Base-by-base conservation (phyloP, 2,113 vertebrate species). In the Notarius quadriscutis region DNA sequence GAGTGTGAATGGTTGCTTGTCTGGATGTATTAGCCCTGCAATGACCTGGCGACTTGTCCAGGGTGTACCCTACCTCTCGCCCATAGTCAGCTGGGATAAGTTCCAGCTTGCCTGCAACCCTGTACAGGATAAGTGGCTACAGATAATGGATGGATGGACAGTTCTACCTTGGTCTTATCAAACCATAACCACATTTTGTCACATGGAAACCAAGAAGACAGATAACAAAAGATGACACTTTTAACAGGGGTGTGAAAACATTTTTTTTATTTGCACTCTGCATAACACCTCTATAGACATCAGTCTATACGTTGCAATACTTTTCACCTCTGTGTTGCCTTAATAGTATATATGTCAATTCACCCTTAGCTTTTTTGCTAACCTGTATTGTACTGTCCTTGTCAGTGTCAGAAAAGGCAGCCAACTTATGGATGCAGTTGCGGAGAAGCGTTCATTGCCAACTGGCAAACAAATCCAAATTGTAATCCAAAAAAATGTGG, bases 371-470 rank as follows among this genome's bases (percentile, higher is more conserved):
- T 65, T 20, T 88, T 71, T 50, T 67, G 72, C 81, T 8, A 80
- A 72, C 34, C 34, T 79, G 85, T 88, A 53, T 60, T 85, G 71
- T 85, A 55, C 77, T 86, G 71, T 85, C 83, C 58, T 83, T 86
- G 78, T 89, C 84, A 87, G 18, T 41, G 4, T 41, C 41, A 41
- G 41, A 41, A 41, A 41, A 41, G 41, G 41, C 41, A 41, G 41
- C 41, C 41, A 41, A 41, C 3, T 41, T 41, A 41, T 0, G 4
- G 41, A 41, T 41, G 41, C 41, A 41, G 4, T 41, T 41, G 41
- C 0, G 41, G 41, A 41, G 41, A 41, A 41, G 41, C 41, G 0
- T 41, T 41, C 41, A 41, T 41, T 41, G 41, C 41, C 4, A 41
- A 41, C 41, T 41, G 41, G 41, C 41, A 41, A 41, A 41, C 41